Conservation (phyloP, 2,888 invertebrate genomes). For the Cephus spinipes region DNA sequence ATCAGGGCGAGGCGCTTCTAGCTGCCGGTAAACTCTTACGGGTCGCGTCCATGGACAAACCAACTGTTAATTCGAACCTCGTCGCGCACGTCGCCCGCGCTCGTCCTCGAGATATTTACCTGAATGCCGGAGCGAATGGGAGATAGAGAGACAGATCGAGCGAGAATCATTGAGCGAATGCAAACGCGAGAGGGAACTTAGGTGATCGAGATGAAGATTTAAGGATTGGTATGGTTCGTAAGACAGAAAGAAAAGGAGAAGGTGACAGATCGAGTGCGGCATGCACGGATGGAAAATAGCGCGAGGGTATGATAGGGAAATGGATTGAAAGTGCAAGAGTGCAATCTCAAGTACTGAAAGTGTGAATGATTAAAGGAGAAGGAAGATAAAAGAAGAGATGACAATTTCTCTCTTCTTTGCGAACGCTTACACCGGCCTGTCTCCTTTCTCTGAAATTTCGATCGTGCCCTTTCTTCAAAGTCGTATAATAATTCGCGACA, state of each 20-base stretch:
- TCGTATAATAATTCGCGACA: not conserved
- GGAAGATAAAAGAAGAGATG: not conserved
- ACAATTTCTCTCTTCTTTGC: not conserved
- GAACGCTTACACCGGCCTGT: not conserved
- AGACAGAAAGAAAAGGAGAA: not conserved
- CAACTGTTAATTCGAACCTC: not conserved
- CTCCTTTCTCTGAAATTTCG: not conserved
- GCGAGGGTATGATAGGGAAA: not conserved
- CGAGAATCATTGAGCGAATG: not conserved
- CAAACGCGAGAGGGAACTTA: not conserved
- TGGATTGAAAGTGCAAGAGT: not conserved
- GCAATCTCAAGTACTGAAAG: not conserved
- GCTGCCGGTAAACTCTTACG: slow-evolving; percentile 12
- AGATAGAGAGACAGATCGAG: not conserved
- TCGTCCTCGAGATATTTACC: not conserved
- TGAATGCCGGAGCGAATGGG: not conserved
- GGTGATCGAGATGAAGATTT: not conserved
- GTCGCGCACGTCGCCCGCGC: slow-evolving; percentile 1
- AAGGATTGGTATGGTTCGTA: not conserved
- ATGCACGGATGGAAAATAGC: not conserved
- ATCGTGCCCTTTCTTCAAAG: not conserved
- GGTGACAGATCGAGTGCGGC: not conserved
- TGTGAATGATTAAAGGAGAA: not conserved
- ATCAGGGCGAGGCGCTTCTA: slow-evolving; percentile 59
- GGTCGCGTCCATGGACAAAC: not conserved